Evolutionary conservation across 2,888 invertebrate species (phyloP), one percentile per base, ranked within the genome.

Genomic region (Serripes groenlandicus): DNA sequence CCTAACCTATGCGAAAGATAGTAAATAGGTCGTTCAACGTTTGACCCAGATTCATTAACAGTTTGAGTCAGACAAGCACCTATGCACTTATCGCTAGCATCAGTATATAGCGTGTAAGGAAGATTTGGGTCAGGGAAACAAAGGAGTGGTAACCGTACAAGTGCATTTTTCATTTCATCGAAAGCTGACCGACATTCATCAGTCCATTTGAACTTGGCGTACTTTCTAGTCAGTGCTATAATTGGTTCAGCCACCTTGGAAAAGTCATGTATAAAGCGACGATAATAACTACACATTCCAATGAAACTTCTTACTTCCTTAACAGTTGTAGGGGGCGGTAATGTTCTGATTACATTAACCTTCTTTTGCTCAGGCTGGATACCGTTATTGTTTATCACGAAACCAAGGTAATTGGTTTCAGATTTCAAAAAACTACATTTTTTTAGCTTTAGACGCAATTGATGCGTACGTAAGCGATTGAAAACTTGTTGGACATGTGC

Each of bases 131-230:
- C 49, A 28, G 70, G 70, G 30, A 52, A 70, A 15, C 30, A 42
- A 26, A 70, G 42, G 15, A 70, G 26, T 26, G 70, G 70, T 30
- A 52, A n/a, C 3, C 26, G 30, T 28, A 54, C 7, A 4, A 70
- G 32, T 21, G 30, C 30, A 23, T 49, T 30, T 70, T 30, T 70
- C 52, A 70, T 42, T 3, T 15, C 26, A 1, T 70, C 70, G 32
- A 70, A 70, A 18, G 70, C 70, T 30, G 18, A 21, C 30, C 52
- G 70, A 52, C 49, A 49, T 7, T 52, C 30, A 9, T 52, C 52
- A 52, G n/a, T 49, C 70, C 70, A 49, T 54, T 70, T 70, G 30
- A 52, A 70, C 26, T 54, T 42, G 1, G 70, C 70, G 30, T 52
- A 23, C 32, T 52, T 70, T 54, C 30, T 70, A 18, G 70, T 70